A percentile compares a stretch with the other conserved stretches of the same genome.
Conservation (phyloP, 2,113 vertebrate genomes). For the Meleagris gallopavo region DNA sequence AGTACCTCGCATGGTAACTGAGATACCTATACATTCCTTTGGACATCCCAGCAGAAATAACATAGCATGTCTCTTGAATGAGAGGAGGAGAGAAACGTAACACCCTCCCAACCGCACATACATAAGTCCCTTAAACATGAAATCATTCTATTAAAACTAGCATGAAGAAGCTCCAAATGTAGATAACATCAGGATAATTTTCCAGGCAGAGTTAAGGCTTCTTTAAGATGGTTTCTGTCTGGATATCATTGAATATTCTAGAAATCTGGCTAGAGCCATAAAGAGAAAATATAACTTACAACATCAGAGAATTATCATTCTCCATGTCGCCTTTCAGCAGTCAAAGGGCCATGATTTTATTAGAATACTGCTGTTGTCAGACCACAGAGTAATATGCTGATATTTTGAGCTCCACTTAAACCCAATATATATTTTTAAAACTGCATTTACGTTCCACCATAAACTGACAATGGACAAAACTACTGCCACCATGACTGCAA, state of each 20-base stretch:
- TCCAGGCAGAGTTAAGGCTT: conserved; percentile 59
- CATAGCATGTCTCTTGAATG: not conserved
- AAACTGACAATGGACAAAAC: conserved; percentile 53
- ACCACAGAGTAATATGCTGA: conserved; percentile 73
- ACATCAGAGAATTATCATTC: conserved; percentile 32
- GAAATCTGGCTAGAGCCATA: conserved; percentile 58
- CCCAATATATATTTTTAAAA: conserved; percentile 50
- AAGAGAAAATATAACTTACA: conserved; percentile 52
- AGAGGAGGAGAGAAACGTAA: not conserved
- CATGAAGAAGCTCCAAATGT: conserved; percentile 15
- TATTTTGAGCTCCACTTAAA: conserved; percentile 46
- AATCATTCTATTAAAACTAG: conserved; percentile 12
- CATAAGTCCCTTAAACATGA: not conserved
- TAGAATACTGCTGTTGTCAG: conserved; percentile 48
- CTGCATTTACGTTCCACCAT: conserved; percentile 47
- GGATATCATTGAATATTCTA: conserved; percentile 21
- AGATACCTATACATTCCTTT: not conserved
- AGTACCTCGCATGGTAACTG: not conserved
- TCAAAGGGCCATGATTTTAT: conserved; percentile 50
- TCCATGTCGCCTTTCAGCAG: conserved; percentile 50
- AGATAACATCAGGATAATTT: conserved; percentile 38
- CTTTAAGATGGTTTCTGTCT: conserved; percentile 35
- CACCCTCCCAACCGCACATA: not conserved
- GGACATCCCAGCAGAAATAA: not conserved
- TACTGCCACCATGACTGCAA: conserved; percentile 1